Base-by-base conservation (phyloP, 2,888 invertebrate genomes). In the Xylota segnis region DNA sequence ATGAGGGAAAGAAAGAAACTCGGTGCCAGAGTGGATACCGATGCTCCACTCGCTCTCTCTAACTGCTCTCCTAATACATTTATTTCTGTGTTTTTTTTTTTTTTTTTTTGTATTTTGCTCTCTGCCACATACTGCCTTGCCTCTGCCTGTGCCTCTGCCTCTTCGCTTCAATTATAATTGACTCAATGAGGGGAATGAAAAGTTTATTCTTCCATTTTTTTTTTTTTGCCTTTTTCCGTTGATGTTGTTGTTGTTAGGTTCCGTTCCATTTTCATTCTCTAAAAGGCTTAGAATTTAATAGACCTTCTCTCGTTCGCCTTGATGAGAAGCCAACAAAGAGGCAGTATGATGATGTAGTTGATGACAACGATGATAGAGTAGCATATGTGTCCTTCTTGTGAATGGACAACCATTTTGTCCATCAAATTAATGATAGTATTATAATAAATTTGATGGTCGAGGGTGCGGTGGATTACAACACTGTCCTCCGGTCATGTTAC, bases 341-440 rank as follows among this genome's bases (percentile, higher is more conserved):
- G 23, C 7, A 23, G 18, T 9, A 18, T 56, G 54, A n/a, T 12
- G 65, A 18, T 56, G 54, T 18, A 29, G 34, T 23, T 14, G 37
- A 63, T 65, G 63, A 76, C 10, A 43, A n/a, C 40, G 40, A 43
- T 76, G 63, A 66, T 66, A 45, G 58, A 47, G 68, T 40, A 43
- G 37, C 61, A 56, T 70, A 75, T 65, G 75, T 75, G 70, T 47
- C 63, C 71, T 47, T 18, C 18, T 50, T 72, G n/a, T n/a, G 58
- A 66, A 66, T 79, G 65, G 29, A 59, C n/a, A 70, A 54, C 66
- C 74, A 81, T 81, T 75, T 75, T 82, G 75, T 82, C 82, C 75
- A 82, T 82, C 75, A 82, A 82, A 75, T 75, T 82, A 82, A 76
- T 70, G 75, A 76, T 37, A 75, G 75, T 75, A 82, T 82, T 82